Conservation (phyloP, 2,888 invertebrate genomes). For the Pollenia amentaria region DNA sequence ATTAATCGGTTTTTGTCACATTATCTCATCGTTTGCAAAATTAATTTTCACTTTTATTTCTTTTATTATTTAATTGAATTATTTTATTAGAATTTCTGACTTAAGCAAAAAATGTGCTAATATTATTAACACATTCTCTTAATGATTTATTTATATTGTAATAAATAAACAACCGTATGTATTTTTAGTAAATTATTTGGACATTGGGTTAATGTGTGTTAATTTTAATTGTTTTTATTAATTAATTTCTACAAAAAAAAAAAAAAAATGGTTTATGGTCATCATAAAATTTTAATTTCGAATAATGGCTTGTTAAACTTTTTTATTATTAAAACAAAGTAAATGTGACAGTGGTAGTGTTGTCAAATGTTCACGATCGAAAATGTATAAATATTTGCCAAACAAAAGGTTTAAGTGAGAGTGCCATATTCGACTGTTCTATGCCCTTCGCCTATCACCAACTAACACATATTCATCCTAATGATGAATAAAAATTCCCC, state of each 20-base stretch:
- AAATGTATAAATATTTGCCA: too few species aligned
- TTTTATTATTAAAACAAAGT: neutral
- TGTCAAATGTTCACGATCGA: too few species aligned
- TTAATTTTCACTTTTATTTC: neutral
- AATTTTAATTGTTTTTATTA: constrained; percentile 1
- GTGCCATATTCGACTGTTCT: too few species aligned
- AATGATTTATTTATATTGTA: neutral
- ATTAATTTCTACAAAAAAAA: neutral
- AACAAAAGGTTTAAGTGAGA: too few species aligned
- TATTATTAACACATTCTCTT: neutral
- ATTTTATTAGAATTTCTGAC: neutral
- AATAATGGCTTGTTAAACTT: neutral
- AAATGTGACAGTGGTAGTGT: too few species aligned
- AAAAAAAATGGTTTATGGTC: neutral
- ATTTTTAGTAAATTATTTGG: constrained; percentile 4
- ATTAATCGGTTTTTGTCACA: constrained; percentile 5
- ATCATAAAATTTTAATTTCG: neutral
- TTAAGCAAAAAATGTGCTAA: neutral
- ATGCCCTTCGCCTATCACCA: too few species aligned
- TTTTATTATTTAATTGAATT: constrained; percentile 2
- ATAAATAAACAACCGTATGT: neutral
- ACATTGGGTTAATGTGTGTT: constrained; percentile 4
- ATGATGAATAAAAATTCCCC: too few species aligned
- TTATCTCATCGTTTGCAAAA: constrained; percentile 1
- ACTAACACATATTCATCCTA: too few species aligned